Base-by-base conservation (phyloP, 2,888 invertebrate species). In the Tigriopus californicus region DNA sequence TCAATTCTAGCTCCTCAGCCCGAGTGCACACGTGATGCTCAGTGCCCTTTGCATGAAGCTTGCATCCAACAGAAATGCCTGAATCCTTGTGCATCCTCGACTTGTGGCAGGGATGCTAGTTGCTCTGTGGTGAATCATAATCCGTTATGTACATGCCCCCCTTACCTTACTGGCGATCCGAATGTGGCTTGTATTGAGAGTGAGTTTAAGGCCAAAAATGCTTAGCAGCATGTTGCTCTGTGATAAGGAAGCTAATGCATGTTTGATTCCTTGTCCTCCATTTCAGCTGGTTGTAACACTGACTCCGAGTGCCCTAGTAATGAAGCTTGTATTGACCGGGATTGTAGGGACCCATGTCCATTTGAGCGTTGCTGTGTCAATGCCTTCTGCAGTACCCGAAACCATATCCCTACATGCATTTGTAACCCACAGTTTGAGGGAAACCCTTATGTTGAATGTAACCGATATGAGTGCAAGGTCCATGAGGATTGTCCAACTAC, bases 41-140 rank as follows among this genome's bases (percentile, higher is more conserved):
- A 67, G 33, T 67, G 67, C 57, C 63, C 65, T 1, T 62, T 63
- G 58, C 79, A 81, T 67, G 74, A 78, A 65, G 82, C 85, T 10
- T 85, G 85, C 66, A 78, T 83, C n/a, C 77, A 79, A 66, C 77
- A 80, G 73, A 82, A 82, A 72, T 87, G 85, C 69, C 75, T 76
- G 64, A 83, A 88, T 71, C 85, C 78, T 4, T 87, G 87, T 67
- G 18, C 18, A 22, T 71, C 79, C 1, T 75, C 78, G 24, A 61
- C 63, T 1, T 90, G 90, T 67, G 88, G 88, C 54, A 74, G 77
- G 60, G 81, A 85, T 68, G 86, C 89, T n/a, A 73, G 82, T 61
- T 90, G 90, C 69, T 78, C 81, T 62, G 85, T 86, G n/a, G 79
- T 84, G 18, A 85, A 86, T 70, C 90, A 90, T 68, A 76, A 79